Evolutionary conservation across 2,888 invertebrate species (phyloP).

Genomic region (Raillietiella orientalis): DNA sequence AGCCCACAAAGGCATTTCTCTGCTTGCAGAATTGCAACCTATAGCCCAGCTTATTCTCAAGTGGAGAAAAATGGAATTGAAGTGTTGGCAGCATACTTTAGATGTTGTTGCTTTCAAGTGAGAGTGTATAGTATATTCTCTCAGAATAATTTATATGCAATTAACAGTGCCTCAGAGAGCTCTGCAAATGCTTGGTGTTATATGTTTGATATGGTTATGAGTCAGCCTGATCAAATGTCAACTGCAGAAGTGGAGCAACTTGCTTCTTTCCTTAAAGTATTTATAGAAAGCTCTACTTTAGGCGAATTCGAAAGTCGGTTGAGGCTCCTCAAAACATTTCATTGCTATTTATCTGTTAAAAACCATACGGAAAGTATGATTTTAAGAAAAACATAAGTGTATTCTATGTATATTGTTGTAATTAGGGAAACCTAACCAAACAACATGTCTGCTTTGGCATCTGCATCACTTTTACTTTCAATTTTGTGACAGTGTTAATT

Average conservation of each 20-base stretch:
- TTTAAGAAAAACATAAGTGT: too few species aligned
- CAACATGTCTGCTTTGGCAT: slow-evolving; percentile 37
- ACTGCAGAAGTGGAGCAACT: too few species aligned
- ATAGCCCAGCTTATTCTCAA: slow-evolving; percentile 49
- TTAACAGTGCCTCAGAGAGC: too few species aligned
- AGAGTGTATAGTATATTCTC: too few species aligned
- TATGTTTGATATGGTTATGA: too few species aligned
- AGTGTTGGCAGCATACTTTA: slow-evolving; percentile 54
- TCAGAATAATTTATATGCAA: too few species aligned
- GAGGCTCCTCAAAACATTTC: slow-evolving; percentile 39
- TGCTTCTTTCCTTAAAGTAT: too few species aligned
- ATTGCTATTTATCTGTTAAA: slow-evolving; percentile 36
- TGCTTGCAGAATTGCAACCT: slow-evolving; percentile 32
- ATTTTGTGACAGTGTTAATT: slow-evolving; percentile 28
- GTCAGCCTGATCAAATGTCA: too few species aligned
- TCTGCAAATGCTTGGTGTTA: too few species aligned
- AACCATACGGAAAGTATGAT: too few species aligned
- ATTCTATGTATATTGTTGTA: too few species aligned
- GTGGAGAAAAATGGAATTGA: slow-evolving; percentile 68
- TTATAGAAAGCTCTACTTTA: slow-evolving; percentile 45
- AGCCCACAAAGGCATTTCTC: slow-evolving; percentile 51
- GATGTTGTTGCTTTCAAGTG: slow-evolving; percentile 21
- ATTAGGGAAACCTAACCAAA: too few species aligned
- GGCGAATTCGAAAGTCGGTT: slow-evolving; percentile 53
- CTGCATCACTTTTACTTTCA: slow-evolving; percentile 50